A percentile compares a stretch with the other conserved stretches of the same genome.
These are phyloP conservation scores for Thomomys bottae DNA, from an alignment of 2,113 vertebrate genomes.

Conservation along the genomic window DNA sequence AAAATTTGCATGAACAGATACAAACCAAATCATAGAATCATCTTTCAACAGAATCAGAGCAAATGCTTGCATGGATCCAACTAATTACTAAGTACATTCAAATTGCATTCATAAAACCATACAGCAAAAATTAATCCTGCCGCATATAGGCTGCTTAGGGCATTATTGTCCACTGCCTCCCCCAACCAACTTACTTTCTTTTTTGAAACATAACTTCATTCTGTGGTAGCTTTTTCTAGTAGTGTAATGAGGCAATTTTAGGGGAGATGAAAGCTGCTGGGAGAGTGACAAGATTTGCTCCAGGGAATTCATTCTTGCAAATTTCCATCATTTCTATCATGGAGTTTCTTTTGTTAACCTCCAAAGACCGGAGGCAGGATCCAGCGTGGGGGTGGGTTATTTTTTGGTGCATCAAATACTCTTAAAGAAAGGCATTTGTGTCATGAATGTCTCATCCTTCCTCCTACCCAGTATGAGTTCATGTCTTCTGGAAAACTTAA, in stretches of 20 bases:
- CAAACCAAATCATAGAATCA: slow-evolving; percentile 57
- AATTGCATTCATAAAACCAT: slow-evolving; percentile 24
- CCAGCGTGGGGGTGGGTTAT: slow-evolving; percentile 28
- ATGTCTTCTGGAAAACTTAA: slow-evolving; percentile 58
- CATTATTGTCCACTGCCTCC: not conserved
- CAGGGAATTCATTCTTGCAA: slow-evolving; percentile 56
- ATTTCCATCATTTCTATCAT: slow-evolving; percentile 60
- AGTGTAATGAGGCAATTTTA: slow-evolving; percentile 72
- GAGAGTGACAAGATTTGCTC: slow-evolving; percentile 63
- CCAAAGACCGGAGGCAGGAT: slow-evolving; percentile 31
- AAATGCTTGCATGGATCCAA: slow-evolving; percentile 26
- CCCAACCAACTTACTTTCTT: not conserved
- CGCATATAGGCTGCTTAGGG: slow-evolving; percentile 53
- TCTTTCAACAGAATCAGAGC: slow-evolving; percentile 53
- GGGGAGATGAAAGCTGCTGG: slow-evolving; percentile 70
- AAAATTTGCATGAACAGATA: slow-evolving; percentile 59
- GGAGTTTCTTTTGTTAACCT: slow-evolving; percentile 66
- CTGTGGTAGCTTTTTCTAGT: slow-evolving; percentile 64
- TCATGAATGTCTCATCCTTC: slow-evolving; percentile 9
- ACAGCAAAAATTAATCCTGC: slow-evolving; percentile 56
- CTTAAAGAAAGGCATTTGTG: slow-evolving; percentile 62
- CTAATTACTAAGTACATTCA: slow-evolving; percentile 62
- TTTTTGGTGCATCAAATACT: slow-evolving; percentile 17
- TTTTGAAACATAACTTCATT: slow-evolving; percentile 64
- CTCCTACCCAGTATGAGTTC: slow-evolving; percentile 62